Evolutionary conservation across 2,888 invertebrate genomes (phyloP), one percentile per base, ranked within the genome.

Genomic region (Mamestra brassicae): DNA sequence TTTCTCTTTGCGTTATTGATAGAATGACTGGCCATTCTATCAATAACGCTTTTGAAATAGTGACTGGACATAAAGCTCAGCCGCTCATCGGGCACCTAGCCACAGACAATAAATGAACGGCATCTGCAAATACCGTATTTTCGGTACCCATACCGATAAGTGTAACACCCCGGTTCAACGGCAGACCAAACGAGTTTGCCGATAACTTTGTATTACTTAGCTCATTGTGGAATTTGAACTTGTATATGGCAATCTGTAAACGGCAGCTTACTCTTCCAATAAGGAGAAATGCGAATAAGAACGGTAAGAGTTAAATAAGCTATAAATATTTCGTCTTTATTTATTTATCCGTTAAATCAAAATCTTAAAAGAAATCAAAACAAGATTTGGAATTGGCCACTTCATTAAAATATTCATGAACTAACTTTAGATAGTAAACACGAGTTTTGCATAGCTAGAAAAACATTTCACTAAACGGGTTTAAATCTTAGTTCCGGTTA

Each of bases 71-170:
- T 38, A 71, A 58, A 61, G 55, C 55, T 50, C 34, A 15, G 17
- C 4, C 34, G 17, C 47, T 58, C 42, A 71, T 17, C 62, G 47
- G 34, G 42, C 64, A 76, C 64, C 58, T 81, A 82, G 83, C 84
- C 87, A 83, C 78, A 72, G 81, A 83, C 82, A 88, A 84, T 82
- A 84, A 84, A 78, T 74, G 64, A 81, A 82, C 77, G 83, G 74
- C 81, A 87, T 70, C 70, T 66, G 67, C 76, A 75, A 78, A 83
- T 78, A 75, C 84, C 80, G 83, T 83, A 76, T 73, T 78, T 81
- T 80, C 68, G 68, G 77, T 76, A 73, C 66, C 70, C 62, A 81
- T 81, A 62, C 69, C 70, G 65, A 81, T 81, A 62, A 45, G 45
- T 45, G 34, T 57, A 80, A 71, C 66, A 71, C 57, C 63, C 70